A percentile compares a stretch with the other conserved stretches of the same genome.
These are phyloP conservation scores for Ciconia boyciana DNA, from an alignment of 2,113 vertebrate genomes.

Conservation along the genomic window DNA sequence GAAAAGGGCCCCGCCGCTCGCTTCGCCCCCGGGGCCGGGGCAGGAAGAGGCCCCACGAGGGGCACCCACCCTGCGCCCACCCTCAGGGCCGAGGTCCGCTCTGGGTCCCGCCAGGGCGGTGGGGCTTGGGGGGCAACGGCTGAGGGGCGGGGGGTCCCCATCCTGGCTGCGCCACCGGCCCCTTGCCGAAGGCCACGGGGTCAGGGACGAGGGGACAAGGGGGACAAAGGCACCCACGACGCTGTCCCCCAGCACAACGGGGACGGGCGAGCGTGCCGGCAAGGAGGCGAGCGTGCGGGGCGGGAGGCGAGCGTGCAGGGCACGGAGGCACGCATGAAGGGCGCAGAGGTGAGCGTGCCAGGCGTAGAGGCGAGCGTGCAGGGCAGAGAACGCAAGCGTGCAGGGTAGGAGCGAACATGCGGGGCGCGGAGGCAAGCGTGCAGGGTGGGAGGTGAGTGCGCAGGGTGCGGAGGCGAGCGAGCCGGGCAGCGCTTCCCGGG, in stretches of 20 bases:
- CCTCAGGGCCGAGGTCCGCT: too few relatives aligned
- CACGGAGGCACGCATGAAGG: background rate
- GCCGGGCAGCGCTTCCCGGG: background rate
- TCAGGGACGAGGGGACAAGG: background rate
- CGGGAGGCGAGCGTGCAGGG: background rate
- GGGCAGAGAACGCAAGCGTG: background rate
- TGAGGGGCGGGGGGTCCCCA: background rate
- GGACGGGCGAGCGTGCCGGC: background rate
- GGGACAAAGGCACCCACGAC: background rate
- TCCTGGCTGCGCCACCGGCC: background rate
- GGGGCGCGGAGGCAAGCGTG: background rate
- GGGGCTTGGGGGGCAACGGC: background rate
- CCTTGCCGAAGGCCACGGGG: background rate
- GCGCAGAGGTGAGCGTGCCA: rapidly evolving
- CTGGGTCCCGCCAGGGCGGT: background rate
- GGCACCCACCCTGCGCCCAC: background rate
- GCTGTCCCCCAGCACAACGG: background rate
- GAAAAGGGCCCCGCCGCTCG: background rate
- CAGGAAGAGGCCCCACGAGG: background rate
- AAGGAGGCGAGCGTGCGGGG: rapidly evolving
- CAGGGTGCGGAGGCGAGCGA: background rate
- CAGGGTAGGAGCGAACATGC: rapidly evolving
- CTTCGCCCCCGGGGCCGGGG: background rate
- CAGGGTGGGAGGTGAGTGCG: background rate
- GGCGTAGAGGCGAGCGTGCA: background rate